phyloP scores from a whole-genome alignment of 2,888 invertebrate species.

The Euplagia quadripunctaria region DNA sequence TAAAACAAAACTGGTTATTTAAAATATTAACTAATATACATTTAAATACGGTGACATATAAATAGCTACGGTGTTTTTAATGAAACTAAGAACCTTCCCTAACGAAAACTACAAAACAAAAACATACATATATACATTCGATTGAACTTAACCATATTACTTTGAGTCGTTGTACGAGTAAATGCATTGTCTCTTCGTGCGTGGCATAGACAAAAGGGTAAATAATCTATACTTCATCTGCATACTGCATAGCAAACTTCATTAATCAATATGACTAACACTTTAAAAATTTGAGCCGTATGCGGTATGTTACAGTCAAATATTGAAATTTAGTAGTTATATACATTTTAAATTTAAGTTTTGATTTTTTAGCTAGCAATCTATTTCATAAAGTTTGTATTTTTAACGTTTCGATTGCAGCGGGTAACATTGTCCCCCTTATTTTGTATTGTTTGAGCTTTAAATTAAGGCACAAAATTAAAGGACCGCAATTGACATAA shows the following conservation, averaged over 20 bases:
- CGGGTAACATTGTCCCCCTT: background rate
- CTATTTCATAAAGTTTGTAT: background rate
- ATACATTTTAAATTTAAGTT: background rate
- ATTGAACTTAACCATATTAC: slow-evolving; percentile 14
- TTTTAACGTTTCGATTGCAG: background rate
- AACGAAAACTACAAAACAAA: slow-evolving; percentile 1
- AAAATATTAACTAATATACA: background rate
- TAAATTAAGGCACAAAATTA: background rate
- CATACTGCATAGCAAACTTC: slow-evolving; percentile 26
- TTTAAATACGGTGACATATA: too few species aligned
- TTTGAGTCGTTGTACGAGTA: slow-evolving; percentile 17
- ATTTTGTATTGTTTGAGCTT: background rate
- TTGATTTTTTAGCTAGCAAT: background rate
- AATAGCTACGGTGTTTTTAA: too few species aligned
- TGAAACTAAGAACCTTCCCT: background rate
- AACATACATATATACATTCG: background rate
- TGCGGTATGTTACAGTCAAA: background rate
- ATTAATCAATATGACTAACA: slow-evolving; percentile 50
- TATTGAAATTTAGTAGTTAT: background rate
- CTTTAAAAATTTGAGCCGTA: slow-evolving; percentile 28
- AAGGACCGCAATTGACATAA: too few species aligned
- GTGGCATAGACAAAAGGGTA: slow-evolving; percentile 23
- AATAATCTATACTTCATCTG: slow-evolving; percentile 24
- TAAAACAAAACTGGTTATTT: background rate
- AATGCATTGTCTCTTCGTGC: slow-evolving; percentile 32